A percentile compares a stretch with the other conserved stretches of the same genome.
Evolutionary conservation across 92 coral and sea anemone genomes (phyloP).

Genomic region (Umimayanthus chanpuru): DNA sequence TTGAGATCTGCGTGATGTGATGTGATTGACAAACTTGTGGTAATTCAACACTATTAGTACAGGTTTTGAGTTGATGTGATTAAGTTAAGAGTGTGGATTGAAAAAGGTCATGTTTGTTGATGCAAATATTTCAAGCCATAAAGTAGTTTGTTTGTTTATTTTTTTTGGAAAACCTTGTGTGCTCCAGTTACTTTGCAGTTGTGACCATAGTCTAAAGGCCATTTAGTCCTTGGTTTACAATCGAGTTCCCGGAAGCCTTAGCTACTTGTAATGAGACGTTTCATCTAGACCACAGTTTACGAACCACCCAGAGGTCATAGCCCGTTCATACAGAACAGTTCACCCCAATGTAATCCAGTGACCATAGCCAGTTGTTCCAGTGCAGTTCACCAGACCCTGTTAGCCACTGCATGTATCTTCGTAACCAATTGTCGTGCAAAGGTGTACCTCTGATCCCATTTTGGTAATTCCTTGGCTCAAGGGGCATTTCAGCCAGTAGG

Average conservation of each 20-base stretch:
- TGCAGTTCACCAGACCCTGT: no score
- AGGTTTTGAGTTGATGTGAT: no score
- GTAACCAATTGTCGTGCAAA: background rate
- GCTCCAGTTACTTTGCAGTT: background rate
- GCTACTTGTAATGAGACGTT: background rate
- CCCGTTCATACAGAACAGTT: background rate
- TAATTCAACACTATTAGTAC: no score
- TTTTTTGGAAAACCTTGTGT: background rate
- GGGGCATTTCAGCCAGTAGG: background rate
- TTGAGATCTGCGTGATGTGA: no score
- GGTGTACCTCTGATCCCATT: background rate
- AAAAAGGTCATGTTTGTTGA: no score
- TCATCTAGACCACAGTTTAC: no score
- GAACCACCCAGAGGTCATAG: background rate
- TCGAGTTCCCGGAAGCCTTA: background rate
- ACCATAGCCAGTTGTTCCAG: background rate
- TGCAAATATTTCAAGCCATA: no score
- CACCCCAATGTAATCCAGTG: background rate
- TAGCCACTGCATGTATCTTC: background rate
- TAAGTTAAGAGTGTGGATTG: no score
- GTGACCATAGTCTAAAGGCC: background rate
- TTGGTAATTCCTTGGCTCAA: background rate
- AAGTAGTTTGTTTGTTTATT: no score
- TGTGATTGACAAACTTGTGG: no score
- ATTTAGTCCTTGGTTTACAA: background rate